Conservation (phyloP, 2,888 invertebrate species). For the Halocaridina rubra region DNA sequence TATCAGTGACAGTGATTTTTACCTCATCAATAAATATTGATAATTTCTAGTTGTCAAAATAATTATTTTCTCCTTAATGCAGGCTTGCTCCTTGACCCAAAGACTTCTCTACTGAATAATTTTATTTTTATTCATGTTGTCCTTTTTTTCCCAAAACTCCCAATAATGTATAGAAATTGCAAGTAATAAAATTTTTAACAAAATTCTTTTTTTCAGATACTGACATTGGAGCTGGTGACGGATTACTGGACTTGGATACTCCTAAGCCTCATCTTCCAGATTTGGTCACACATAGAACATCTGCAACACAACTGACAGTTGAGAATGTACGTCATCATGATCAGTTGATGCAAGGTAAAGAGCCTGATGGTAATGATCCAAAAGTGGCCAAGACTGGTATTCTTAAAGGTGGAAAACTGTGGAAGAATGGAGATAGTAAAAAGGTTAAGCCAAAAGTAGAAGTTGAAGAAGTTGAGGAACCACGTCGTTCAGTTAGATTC, state of each 20-base stretch:
- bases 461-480: conserved; percentile 49
- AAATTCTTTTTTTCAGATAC: conserved; percentile 15
- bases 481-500: conserved; percentile 53
- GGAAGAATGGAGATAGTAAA: conserved; percentile 74
- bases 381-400: conserved; percentile 74
- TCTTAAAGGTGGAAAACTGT: conserved; percentile 81
- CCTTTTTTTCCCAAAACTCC: no score
- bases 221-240: conserved; percentile 29
- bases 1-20: no score
- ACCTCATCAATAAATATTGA: no score
- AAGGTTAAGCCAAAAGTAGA: conserved; percentile 39
- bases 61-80: no score
- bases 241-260: conserved; percentile 30
- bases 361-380: conserved; percentile 27
- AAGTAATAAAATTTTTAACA: not conserved
- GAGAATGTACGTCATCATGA: conserved; percentile 63
- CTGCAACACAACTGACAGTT: conserved; percentile 49
- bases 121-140: not conserved
- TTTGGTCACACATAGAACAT: conserved; percentile 54
- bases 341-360: conserved; percentile 57
- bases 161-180: not conserved
- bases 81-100: no score
- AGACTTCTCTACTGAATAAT: not conserved
- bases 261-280: conserved; percentile 62
- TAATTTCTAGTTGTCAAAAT: no score